phyloP scores from a whole-genome alignment of 1,140 invertebrate genomes.

The Lepidostoma basale region DNA sequence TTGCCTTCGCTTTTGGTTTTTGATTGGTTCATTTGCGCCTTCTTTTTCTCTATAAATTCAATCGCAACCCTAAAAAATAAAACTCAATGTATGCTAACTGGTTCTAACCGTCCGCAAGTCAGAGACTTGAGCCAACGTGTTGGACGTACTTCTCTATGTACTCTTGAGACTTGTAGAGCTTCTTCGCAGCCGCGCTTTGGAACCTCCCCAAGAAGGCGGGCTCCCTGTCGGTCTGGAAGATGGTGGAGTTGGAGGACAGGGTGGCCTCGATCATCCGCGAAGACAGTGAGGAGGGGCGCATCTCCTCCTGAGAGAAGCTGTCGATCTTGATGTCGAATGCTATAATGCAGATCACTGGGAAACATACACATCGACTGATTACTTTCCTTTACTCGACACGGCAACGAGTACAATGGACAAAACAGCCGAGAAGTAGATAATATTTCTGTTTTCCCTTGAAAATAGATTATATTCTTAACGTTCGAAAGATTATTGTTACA shows the following conservation, averaged over 20 bases:
- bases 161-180: slow-evolving; percentile 70
- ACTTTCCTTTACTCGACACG: too few species aligned
- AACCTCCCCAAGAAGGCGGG: slow-evolving; percentile 72
- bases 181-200: slow-evolving; percentile 75
- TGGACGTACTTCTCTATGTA: slow-evolving; percentile 83
- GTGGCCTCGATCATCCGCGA: slow-evolving; percentile 75
- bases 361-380: slow-evolving; percentile 25
- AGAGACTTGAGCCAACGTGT: too few species aligned
- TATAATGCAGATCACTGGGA: slow-evolving; percentile 71
- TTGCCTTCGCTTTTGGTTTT: slow-evolving; percentile 43
- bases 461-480: too few species aligned
- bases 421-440: too few species aligned
- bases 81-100: background rate
- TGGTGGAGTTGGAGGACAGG: slow-evolving; percentile 70
- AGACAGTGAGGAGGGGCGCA: slow-evolving; percentile 64
- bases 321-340: slow-evolving; percentile 71
- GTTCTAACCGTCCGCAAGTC: background rate
- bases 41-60: slow-evolving; percentile 69
- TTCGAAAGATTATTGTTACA: too few species aligned
- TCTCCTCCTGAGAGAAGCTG: slow-evolving; percentile 67
- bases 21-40: slow-evolving; percentile 54
- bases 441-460: too few species aligned
- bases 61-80: slow-evolving; percentile 65
- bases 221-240: slow-evolving; percentile 75
- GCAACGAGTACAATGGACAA: too few species aligned